Conservation (phyloP, 2,113 vertebrate genomes). For the Leptocoma aspasia region DNA sequence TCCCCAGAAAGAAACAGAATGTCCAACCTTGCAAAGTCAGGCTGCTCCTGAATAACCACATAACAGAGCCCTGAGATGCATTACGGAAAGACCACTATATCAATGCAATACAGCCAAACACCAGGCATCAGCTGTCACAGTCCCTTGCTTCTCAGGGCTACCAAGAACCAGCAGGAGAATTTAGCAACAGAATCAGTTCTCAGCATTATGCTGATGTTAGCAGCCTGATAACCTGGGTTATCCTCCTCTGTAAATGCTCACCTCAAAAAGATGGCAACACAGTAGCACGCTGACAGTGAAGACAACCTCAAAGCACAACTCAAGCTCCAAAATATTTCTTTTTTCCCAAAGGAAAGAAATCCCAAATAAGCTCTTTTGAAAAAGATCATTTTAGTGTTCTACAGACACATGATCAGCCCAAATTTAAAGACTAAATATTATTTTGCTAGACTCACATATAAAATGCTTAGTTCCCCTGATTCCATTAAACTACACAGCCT, state of each 20-base stretch:
- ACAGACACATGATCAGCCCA: neutral
- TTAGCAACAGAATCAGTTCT: neutral
- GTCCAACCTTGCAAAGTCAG: neutral
- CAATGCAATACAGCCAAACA: neutral
- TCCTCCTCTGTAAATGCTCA: neutral
- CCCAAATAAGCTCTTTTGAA: neutral
- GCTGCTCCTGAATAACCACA: neutral
- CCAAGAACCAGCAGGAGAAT: neutral
- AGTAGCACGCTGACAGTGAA: neutral
- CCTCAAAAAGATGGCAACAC: neutral
- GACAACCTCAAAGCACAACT: neutral
- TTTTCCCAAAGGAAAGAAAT: neutral
- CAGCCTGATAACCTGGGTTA: neutral
- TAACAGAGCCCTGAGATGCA: neutral
- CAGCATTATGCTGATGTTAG: neutral
- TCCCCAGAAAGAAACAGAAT: neutral
- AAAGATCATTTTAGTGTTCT: neutral
- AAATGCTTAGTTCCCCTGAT: neutral
- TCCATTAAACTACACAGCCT: neutral
- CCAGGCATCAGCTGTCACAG: neutral
- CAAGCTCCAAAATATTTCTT: neutral
- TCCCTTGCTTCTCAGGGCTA: neutral
- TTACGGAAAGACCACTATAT: neutral
- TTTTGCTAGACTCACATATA: neutral
- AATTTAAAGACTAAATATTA: neutral